Evolutionary conservation across 2,888 invertebrate species (phyloP), one percentile per base, ranked within the genome.

Genomic region (Anaspis maculata): DNA sequence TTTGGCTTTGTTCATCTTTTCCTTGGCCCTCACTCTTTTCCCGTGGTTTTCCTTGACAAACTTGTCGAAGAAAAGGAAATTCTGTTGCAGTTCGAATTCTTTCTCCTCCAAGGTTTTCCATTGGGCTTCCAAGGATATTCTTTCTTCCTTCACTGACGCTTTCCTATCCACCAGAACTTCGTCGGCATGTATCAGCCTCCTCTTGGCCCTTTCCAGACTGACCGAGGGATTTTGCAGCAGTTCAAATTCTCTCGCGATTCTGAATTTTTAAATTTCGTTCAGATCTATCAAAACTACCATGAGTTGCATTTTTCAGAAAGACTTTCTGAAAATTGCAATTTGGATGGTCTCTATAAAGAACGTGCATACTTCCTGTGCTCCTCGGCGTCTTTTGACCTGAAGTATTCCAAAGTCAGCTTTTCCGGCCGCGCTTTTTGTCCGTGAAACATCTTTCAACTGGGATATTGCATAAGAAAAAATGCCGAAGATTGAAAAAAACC

Each of bases 1-100:
- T 9, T 19, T 19, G 19, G n/a, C n/a, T n/a, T n/a, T n/a, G n/a
- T n/a, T n/a, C n/a, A 19, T 19, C 9, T 19, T 5, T 10, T 24
- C 24, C 12, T 7, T 11, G 24, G 24, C 24, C 12, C 26, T 26
- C 6, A 6, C 13, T 3, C 26, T 3, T 13, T 26, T 26, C 5
- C 13, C 26, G 6, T n/a, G 6, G 12, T 26, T 26, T 11, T 11
- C 13, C n/a, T n/a, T 26, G 14, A 26, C 26, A 13, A 26, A 26
- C 11, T 10, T 12, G 11, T 24, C n/a, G 10, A 13, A 26, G 10
- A 5, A 5, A n/a, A 26, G 5, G 26, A 26, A 26, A n/a, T 5
- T 26, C 6, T 26, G 5, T 13, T 13, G 3, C 13, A 26, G 13
- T 13, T 13, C 6, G 4, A 6, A 3, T 13, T 26, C 26, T 10